Base-by-base conservation (phyloP, 2,888 invertebrate genomes). In the Sesamia inferens region DNA sequence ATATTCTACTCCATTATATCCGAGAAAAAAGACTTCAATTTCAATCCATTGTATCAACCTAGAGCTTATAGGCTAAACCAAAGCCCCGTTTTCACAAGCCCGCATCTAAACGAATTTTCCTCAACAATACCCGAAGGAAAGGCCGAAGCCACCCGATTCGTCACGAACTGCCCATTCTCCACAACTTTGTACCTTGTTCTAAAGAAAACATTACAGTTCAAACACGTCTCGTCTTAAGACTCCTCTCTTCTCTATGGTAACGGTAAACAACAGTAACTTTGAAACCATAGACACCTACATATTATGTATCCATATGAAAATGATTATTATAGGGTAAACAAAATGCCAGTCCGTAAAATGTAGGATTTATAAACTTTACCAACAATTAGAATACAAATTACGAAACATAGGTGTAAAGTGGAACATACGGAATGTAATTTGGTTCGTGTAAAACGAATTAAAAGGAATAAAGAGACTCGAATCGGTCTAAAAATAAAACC, bases 61-160 rank as follows among this genome's bases (percentile, higher is more conserved):
- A 81, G 71, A 82, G 87, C 87, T 86, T 84, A 87, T 63, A 71
- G 87, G 85, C 85, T 86, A 77, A 81, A 84, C 72, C 57, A 84
- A 86, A 87, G 81, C 86, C 70, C 57, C 72, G 75, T 80, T 86
- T 76, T 78, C 76, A 48, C 73, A 79, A 85, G 71, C 75, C 76
- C 68, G 67, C 80, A 81, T 81, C 76, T 82, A 86, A 87, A 82
- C 75, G 79, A 86, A 76, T 81, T 86, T 87, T 81, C 81, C 74
- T 70, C 78, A 76, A 81, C 66, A 65, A 75, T 70, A 68, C 74
- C 69, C 78, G 58, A 74, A 78, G 66, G 81, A 82, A 79, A 87
- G 67, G 76, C 82, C 76, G 71, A 75, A 63, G 74, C 57, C 48
- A 76, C 59, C 75, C 76, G 78, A 84, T 82, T 80, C 74, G 86